Evolutionary conservation across 2,888 invertebrate genomes (phyloP).

Genomic region (Heteropelma amictum): DNA sequence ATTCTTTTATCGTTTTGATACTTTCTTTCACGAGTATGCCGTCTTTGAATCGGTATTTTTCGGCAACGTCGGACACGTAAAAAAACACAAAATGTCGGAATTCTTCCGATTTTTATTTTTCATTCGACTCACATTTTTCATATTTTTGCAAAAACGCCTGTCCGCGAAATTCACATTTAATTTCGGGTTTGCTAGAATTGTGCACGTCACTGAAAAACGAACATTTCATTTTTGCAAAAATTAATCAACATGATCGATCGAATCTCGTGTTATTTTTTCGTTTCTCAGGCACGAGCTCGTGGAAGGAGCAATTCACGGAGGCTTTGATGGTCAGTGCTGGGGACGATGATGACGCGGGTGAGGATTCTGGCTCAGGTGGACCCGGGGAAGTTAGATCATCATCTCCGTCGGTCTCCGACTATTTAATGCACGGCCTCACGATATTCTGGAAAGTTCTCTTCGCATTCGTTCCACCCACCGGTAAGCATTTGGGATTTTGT

Average conservation of each 20-base stretch:
- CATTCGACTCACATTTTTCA: not conserved
- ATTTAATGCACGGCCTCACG: constrained; percentile 96
- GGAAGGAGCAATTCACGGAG: constrained; percentile 99
- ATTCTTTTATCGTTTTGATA: too few species aligned
- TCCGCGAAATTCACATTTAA: not conserved
- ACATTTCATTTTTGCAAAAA: not conserved
- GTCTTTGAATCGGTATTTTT: too few species aligned
- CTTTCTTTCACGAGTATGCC: too few species aligned
- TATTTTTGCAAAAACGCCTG: not conserved
- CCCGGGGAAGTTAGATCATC: constrained; percentile 79
- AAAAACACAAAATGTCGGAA: too few species aligned
- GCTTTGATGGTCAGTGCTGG: constrained; percentile 96
- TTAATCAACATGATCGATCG: not conserved
- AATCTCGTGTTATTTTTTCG: not conserved
- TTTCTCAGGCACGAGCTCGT: constrained; percentile 91
- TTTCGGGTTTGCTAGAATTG: too few species aligned
- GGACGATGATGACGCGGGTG: constrained; percentile 80
- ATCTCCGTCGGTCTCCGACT: constrained; percentile 93
- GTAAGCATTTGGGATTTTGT: constrained; percentile 78
- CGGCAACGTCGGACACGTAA: not conserved
- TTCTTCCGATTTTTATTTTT: not conserved
- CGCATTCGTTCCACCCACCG: constrained; percentile 98
- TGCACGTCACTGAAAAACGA: too few species aligned
- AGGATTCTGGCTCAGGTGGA: constrained; percentile 72
- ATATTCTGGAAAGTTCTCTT: constrained; percentile 99